Evolutionary conservation across 2,113 vertebrate genomes (phyloP), one percentile per base, ranked within the genome.

Genomic region (Pelobates fuscus): DNA sequence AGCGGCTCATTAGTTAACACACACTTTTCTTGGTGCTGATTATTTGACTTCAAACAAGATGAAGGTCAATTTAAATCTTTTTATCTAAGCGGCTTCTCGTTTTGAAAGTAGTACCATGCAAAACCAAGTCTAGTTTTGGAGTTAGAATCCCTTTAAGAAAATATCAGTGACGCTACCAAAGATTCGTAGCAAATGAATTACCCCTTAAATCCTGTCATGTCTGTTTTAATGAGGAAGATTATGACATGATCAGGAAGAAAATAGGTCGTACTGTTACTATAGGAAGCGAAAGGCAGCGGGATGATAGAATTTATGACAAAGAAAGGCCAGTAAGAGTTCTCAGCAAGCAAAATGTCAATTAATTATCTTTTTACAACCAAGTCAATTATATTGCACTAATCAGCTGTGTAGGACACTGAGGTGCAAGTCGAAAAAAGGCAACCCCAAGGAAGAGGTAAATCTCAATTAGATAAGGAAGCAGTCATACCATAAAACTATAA

Each of bases 341-440:
- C 84, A 37, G 73, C 75, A 83, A 88, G 81, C 78, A 82, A 86
- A 88, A 82, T 79, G 85, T 79, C 84, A 81, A 87, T 91, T 93
- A 88, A 94, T 94, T 91, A 91, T 84, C 86, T 84, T 86, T 89
- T 91, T 86, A 91, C 84, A 76, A 84, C 84, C 83, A 62, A 78
- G 84, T 84, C 90, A 86, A 88, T 91, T 89, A 91, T 79, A 81
- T 81, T 81, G 80, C 78, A 81, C 87, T 87, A 89, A 84, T 92
- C 89, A 88, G 82, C 90, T 87, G 88, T 82, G 84, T 80, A 89
- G 89, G 88, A 79, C 86, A 81, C 46, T 0, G 67, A 80, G 79
- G 70, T 69, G 71, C 52, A 71, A 83, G 82, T 8, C 44, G 10
- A 59, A 59, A 61, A 70, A 21, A 55, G 78, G 57, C 78, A 26